Base-by-base conservation (phyloP, 2,888 invertebrate genomes). In the Meteorus colon region DNA sequence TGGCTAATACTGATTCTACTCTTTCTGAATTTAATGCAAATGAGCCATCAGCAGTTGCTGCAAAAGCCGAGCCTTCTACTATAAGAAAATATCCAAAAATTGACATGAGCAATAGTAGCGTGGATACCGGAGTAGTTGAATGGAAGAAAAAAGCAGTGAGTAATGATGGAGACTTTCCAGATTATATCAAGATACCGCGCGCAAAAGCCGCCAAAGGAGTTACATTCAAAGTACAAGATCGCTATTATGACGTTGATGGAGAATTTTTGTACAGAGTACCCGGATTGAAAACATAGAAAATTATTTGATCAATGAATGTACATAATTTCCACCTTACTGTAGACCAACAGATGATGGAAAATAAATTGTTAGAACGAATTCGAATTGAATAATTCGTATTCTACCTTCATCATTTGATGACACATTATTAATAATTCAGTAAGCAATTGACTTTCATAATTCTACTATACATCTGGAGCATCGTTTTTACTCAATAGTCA, bases 181-280 rank as follows among this genome's bases (percentile, higher is more conserved):
- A 93, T 79, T 91, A 90, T 84, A 95, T 96, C 78, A 91, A 91
- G 81, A 95, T 96, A 79, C 95, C 96, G 4, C 92, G 92, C 82
- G 92, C 93, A 71, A 90, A 93, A 48, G 92, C 91, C 81, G 93
- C 92, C 81, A 89, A 88, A 83, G 94, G 93, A 34, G 93, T 92
- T 62, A 93, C 94, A 10, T 96, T 95, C 85, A 94, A 94, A 90
- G 91, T 96, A 0, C 92, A 94, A 79, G 95, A 96, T 89, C 94
- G 94, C 83, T 96, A 93, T 87, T 96, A 96, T 89, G 95, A 96
- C 86, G 92, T 93, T 86, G 94, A 96, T 91, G 96, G 96, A 0
- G 91, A 91, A 86, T 95, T 96, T 90, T 90, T 96, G 74, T 96
- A 96, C 86, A 91, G 95, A 84, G 94, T 96, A 65, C 93, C 95